phyloP scores from a whole-genome alignment of 2,888 invertebrate species.

The Calameuta filiformis region DNA sequence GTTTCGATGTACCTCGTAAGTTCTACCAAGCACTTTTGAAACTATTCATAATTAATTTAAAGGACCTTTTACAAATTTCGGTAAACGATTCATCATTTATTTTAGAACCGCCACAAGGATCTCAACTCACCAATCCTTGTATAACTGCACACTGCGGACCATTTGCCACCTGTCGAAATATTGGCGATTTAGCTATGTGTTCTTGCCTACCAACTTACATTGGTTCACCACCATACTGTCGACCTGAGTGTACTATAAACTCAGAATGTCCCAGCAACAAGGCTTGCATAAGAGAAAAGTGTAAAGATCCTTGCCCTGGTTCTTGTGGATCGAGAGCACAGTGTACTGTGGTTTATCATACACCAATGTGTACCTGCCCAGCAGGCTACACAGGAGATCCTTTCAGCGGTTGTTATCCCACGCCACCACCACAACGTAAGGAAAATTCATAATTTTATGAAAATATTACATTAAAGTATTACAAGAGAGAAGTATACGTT shows the following conservation, averaged over 20 bases:
- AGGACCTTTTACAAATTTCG: background rate
- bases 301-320: conserved; percentile 68
- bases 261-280: conserved; percentile 66
- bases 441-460: conserved; percentile 7
- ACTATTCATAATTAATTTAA: background rate
- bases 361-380: conserved; percentile 67
- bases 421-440: conserved; percentile 64
- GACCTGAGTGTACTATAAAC: conserved; percentile 65
- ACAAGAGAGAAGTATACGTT: background rate
- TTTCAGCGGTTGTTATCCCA: conserved; percentile 62
- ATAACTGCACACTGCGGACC: conserved; percentile 70
- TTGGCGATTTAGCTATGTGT: conserved; percentile 61
- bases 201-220: conserved; percentile 66
- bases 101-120: background rate
- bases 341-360: conserved; percentile 68
- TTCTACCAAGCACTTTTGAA: conserved; percentile 14
- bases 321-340: conserved; percentile 66
- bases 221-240: conserved; percentile 64
- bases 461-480: conserved; percentile 1
- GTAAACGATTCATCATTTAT: background rate
- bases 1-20: conserved; percentile 56
- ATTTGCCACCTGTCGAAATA: conserved; percentile 52
- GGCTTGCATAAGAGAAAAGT: conserved; percentile 67
- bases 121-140: conserved; percentile 66
- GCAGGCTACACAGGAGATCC: conserved; percentile 68